Conservation (phyloP, 2,113 vertebrate species). For the Oreotrochilus melanogaster region DNA sequence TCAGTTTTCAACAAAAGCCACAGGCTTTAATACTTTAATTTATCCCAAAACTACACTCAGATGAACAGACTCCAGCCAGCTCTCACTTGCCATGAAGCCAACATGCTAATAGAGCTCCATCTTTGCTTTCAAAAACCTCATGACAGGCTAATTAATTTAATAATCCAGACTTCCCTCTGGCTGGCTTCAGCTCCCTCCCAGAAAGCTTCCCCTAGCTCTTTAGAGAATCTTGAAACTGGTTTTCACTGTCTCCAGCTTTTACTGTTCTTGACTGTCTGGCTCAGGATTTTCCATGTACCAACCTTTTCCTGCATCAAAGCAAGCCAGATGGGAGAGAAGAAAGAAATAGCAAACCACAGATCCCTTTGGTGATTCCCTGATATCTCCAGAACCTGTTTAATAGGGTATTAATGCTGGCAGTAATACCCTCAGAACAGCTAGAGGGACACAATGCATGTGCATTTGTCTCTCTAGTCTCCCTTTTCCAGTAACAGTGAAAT, state of each 20-base stretch:
- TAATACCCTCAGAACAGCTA: neutral
- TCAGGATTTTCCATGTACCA: neutral
- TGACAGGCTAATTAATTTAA: constrained; percentile 54
- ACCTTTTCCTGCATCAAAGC: neutral
- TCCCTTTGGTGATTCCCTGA: neutral
- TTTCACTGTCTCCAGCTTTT: neutral
- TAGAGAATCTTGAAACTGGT: neutral
- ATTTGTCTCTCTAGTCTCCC: neutral
- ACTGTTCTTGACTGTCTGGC: neutral
- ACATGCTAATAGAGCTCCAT: constrained; percentile 16
- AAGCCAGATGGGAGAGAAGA: neutral
- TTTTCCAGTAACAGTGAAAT: neutral
- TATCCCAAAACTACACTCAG: constrained; percentile 45
- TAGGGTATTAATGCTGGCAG: neutral
- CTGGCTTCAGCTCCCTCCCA: neutral
- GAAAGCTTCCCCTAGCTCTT: neutral
- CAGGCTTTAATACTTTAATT: constrained; percentile 33
- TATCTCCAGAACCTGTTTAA: neutral
- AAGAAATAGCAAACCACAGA: neutral
- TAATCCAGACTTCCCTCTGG: constrained; percentile 10
- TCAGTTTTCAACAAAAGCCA: constrained; percentile 49
- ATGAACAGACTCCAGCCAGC: constrained; percentile 48
- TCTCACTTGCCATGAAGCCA: constrained; percentile 36
- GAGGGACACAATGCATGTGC: neutral
- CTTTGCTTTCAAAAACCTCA: constrained; percentile 44